phyloP scores from a whole-genome alignment of 2,888 invertebrate species.

The Ornithoptera alexandrae region DNA sequence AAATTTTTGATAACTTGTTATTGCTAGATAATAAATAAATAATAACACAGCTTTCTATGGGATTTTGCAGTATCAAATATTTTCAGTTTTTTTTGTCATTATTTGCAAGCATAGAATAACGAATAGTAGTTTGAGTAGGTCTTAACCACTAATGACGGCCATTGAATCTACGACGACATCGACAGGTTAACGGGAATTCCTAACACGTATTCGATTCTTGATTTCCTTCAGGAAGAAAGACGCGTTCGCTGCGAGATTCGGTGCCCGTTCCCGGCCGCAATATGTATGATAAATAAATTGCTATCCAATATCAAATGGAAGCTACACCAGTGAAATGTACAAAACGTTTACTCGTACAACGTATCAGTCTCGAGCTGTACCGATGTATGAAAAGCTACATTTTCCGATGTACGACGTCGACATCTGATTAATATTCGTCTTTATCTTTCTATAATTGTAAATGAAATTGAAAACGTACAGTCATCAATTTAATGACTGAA shows the following conservation, averaged over 20 bases:
- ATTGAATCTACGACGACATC: conserved; percentile 50
- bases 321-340: conserved; percentile 75
- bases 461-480: neutral
- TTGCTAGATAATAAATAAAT: too few species aligned
- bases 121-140: neutral
- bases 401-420: neutral
- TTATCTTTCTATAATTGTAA: neutral
- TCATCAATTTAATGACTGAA: neutral
- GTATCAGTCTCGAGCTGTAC: conserved; percentile 38
- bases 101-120: neutral
- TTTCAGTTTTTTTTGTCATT: neutral
- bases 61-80: neutral
- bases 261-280: conserved; percentile 66
- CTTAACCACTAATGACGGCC: conserved; percentile 38
- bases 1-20: too few species aligned
- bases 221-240: conserved; percentile 68
- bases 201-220: conserved; percentile 73
- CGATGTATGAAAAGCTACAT: conserved; percentile 8
- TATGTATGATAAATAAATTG: conserved; percentile 81
- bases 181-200: conserved; percentile 58
- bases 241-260: conserved; percentile 62
- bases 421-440: conserved; percentile 7
- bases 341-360: conserved; percentile 70
- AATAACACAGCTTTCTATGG: neutral
- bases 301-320: conserved; percentile 79